phyloP scores from a whole-genome alignment of 2,113 vertebrate species.

The Tachysurus vachellii region DNA sequence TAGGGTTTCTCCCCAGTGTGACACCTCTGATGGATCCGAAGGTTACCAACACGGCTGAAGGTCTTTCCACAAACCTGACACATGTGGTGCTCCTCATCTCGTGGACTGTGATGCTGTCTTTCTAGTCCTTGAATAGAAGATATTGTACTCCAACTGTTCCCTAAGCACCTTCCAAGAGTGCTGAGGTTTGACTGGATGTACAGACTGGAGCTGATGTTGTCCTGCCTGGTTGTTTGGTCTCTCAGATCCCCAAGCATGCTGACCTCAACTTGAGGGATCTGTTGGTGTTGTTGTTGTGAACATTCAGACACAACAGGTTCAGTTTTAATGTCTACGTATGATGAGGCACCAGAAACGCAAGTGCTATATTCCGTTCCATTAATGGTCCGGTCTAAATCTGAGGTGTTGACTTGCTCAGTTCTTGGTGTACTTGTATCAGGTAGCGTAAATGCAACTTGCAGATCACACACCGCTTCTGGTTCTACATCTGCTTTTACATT shows the following conservation, averaged over 20 bases:
- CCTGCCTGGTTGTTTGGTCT: neutral
- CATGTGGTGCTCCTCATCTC: conserved; percentile 54
- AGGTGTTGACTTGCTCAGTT: neutral
- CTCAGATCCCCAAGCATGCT: neutral
- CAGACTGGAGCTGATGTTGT: neutral
- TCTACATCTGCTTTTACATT: conserved; percentile 29
- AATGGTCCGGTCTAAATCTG: neutral
- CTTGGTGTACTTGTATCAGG: neutral
- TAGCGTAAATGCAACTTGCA: conserved; percentile 37
- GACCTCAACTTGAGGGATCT: conserved; percentile 11
- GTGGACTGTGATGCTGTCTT: conserved; percentile 43
- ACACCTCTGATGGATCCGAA: conserved; percentile 72
- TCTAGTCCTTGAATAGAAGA: conserved; percentile 29
- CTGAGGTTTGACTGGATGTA: conserved; percentile 49
- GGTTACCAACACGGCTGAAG: conserved; percentile 68
- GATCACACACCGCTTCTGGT: conserved; percentile 48
- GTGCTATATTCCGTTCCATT: neutral
- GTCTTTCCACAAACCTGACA: conserved; percentile 71
- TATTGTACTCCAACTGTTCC: conserved; percentile 46
- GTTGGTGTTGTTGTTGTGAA: neutral
- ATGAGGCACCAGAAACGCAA: neutral
- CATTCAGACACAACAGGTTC: conserved; percentile 36
- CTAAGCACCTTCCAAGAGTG: conserved; percentile 35
- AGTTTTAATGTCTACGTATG: conserved; percentile 36
- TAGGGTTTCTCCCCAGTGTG: conserved; percentile 77